These are phyloP conservation scores for Onychostruthus taczanowskii DNA, from an alignment of 2,113 vertebrate species.

Conservation along the genomic window DNA sequence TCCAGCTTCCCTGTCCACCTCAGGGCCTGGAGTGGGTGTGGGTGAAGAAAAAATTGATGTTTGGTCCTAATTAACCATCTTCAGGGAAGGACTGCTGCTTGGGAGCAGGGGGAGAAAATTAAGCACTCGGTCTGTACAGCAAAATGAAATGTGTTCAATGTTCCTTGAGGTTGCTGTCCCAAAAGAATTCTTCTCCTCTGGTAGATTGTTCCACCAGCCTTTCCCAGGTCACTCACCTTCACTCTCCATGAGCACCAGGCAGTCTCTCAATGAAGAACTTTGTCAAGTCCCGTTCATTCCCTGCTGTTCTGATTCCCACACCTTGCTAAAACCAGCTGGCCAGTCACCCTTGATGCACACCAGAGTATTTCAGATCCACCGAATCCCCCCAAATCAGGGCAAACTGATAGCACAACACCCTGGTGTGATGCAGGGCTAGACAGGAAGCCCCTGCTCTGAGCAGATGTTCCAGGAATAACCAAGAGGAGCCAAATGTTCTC, in stretches of 20 bases:
- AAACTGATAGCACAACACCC: neutral
- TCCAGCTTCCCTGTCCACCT: neutral
- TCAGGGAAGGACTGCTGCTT: neutral
- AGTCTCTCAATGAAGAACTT: neutral
- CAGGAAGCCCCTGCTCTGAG: neutral
- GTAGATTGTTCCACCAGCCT: neutral
- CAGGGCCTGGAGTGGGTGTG: neutral
- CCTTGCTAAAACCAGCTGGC: neutral
- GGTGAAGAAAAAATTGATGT: neutral
- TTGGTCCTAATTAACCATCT: neutral
- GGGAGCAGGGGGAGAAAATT: neutral
- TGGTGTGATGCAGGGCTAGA: neutral
- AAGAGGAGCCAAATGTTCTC: neutral
- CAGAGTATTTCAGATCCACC: neutral
- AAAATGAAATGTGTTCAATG: fast-evolving
- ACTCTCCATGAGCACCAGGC: neutral
- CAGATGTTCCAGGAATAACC: neutral
- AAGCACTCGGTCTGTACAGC: neutral
- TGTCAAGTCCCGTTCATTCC: neutral
- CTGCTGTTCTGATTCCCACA: neutral
- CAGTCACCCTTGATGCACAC: neutral
- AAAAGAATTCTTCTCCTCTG: neutral
- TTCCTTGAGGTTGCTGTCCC: neutral
- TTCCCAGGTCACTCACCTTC: neutral
- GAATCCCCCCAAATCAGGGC: neutral